These are phyloP conservation scores for Macrosiphum euphorbiae DNA, from an alignment of 2,888 invertebrate genomes.

Conservation along the genomic window DNA sequence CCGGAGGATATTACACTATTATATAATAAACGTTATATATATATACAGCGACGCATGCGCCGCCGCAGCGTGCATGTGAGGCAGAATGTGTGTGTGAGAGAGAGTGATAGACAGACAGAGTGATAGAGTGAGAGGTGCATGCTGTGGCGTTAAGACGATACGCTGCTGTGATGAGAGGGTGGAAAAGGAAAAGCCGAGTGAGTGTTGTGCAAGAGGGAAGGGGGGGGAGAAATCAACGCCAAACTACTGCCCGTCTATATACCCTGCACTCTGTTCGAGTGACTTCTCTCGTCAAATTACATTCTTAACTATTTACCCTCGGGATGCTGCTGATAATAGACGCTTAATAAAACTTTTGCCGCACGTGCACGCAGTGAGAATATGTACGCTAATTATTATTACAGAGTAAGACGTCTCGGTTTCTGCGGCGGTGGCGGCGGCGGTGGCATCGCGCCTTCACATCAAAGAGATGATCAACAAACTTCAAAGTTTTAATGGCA, in stretches of 20 bases:
- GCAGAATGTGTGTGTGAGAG: neutral
- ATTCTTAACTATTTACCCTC: constrained; percentile 18
- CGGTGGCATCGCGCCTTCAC: neutral
- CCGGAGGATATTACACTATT: neutral
- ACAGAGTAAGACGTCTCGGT: neutral
- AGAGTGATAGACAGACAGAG: too few species aligned
- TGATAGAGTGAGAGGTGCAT: too few species aligned
- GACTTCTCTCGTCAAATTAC: constrained; percentile 22
- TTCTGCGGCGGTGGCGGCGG: neutral
- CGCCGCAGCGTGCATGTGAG: neutral
- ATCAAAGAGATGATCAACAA: constrained; percentile 22
- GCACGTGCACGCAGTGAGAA: neutral
- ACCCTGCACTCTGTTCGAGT: neutral
- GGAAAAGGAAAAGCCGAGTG: neutral
- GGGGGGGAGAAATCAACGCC: neutral
- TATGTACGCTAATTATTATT: constrained; percentile 35
- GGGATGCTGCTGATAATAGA: constrained; percentile 24
- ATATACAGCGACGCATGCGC: neutral
- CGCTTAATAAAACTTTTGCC: constrained; percentile 24
- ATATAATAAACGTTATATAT: neutral
- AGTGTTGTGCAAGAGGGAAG: neutral
- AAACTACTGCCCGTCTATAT: neutral
- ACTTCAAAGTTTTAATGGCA: constrained; percentile 22
- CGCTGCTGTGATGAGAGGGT: too few species aligned
- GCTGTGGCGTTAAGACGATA: neutral